phyloP scores from a whole-genome alignment of 1,140 invertebrate genomes.

The Planococcus citri region DNA sequence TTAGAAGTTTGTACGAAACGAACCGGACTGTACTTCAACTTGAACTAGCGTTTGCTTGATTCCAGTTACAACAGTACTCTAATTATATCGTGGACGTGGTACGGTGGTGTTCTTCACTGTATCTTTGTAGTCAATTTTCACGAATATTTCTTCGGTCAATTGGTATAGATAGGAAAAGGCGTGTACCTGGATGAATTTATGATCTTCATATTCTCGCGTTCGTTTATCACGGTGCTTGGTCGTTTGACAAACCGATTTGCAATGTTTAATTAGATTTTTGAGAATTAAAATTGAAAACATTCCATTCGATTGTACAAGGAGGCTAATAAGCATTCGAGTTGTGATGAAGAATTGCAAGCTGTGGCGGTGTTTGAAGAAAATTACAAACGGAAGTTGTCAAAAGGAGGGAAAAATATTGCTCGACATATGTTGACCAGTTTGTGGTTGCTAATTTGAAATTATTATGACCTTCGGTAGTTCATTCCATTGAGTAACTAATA shows the following conservation, averaged over 20 bases:
- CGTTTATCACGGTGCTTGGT: background rate
- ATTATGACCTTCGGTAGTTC: no score
- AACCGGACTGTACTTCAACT: background rate
- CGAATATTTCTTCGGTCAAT: background rate
- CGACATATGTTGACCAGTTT: no score
- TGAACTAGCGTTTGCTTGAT: constrained; percentile 4
- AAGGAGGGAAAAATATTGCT: no score
- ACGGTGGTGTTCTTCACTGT: background rate
- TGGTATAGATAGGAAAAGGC: background rate
- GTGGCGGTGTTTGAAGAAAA: no score
- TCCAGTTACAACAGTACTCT: constrained; percentile 5
- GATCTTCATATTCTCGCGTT: background rate
- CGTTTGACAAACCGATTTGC: background rate
- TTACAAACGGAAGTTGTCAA: no score
- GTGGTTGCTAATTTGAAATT: no score
- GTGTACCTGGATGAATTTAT: background rate
- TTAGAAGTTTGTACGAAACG: constrained; percentile 9
- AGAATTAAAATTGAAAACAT: no score
- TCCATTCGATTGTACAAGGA: no score
- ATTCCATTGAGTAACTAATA: no score
- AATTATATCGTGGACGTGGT: constrained; percentile 10
- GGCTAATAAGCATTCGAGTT: no score
- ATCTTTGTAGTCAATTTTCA: constrained; percentile 18
- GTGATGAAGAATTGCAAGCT: no score
- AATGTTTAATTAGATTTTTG: no score